A percentile compares a stretch with the other conserved stretches of the same genome.
phyloP scores from a whole-genome alignment of 2,113 vertebrate species.

The Equus quagga region DNA sequence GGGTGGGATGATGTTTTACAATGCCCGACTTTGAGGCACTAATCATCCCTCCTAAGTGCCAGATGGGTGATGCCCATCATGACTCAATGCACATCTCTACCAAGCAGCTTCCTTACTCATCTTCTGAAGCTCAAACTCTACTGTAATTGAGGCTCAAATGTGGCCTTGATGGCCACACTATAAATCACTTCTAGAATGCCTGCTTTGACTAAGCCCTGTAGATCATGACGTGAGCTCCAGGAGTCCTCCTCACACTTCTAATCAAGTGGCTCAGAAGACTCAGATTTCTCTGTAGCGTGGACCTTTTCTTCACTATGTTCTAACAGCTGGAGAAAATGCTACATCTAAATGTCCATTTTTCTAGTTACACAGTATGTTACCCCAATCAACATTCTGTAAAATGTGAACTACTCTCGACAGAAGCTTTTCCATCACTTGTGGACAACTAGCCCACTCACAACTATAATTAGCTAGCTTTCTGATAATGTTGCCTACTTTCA shows the following conservation, averaged over 20 bases:
- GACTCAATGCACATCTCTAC: not conserved
- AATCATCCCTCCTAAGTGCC: not conserved
- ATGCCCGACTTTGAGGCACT: not conserved
- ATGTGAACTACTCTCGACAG: not conserved
- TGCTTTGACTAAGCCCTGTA: not conserved
- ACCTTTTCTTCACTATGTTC: not conserved
- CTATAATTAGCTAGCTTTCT: slow-evolving; percentile 39
- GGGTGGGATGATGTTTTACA: not conserved
- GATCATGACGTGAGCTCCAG: not conserved
- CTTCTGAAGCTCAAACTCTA: not conserved
- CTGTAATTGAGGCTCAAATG: not conserved
- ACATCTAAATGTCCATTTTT: not conserved
- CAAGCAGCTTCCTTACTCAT: not conserved
- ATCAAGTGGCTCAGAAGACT: not conserved
- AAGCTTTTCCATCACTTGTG: not conserved
- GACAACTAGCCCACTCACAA: slow-evolving; percentile 7
- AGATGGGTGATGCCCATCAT: not conserved
- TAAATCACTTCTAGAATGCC: not conserved
- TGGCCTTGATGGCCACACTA: not conserved
- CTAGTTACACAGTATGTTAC: slow-evolving; percentile 36
- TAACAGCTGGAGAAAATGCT: not conserved
- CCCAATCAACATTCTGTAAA: not conserved
- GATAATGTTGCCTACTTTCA: slow-evolving; percentile 5
- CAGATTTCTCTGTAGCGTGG: not conserved
- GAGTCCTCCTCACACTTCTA: not conserved